phyloP scores from a whole-genome alignment of 2,888 invertebrate genomes.

The Cancer borealis region DNA sequence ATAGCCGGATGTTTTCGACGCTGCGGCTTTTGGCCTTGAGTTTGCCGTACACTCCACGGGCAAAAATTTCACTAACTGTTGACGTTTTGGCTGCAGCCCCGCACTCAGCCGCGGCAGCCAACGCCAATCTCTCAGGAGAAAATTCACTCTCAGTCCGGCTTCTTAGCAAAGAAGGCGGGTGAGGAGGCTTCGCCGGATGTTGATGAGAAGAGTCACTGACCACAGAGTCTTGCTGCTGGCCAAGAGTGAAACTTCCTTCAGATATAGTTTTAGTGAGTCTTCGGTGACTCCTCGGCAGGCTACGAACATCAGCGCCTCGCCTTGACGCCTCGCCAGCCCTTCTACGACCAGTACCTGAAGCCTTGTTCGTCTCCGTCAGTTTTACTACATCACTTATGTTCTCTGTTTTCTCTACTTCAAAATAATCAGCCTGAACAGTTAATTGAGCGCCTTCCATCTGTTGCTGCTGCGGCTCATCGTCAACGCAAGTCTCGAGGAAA shows the following conservation, averaged over 20 bases:
- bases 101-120: not conserved
- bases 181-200: constrained; percentile 46
- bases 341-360: not conserved
- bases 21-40: constrained; percentile 64
- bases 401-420: not conserved
- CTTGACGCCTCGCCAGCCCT: constrained; percentile 35
- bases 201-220: not conserved
- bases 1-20: constrained; percentile 69
- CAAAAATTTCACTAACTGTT: constrained; percentile 70
- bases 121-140: constrained; percentile 53
- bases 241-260: constrained; percentile 60
- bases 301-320: not conserved
- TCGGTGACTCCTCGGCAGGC: constrained; percentile 52
- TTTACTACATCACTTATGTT: not conserved
- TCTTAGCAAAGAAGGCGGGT: constrained; percentile 62
- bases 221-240: not conserved
- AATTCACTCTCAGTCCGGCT: constrained; percentile 72
- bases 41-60: constrained; percentile 66
- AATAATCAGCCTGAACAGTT: not conserved
- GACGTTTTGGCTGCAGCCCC: constrained; percentile 41
- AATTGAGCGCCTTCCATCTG: not conserved
- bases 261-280: constrained; percentile 70
- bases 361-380: not conserved
- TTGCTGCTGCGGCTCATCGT: constrained; percentile 30
- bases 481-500: constrained; percentile 51